phyloP scores from a whole-genome alignment of 2,888 invertebrate genomes.

The Eristalis tenax region DNA sequence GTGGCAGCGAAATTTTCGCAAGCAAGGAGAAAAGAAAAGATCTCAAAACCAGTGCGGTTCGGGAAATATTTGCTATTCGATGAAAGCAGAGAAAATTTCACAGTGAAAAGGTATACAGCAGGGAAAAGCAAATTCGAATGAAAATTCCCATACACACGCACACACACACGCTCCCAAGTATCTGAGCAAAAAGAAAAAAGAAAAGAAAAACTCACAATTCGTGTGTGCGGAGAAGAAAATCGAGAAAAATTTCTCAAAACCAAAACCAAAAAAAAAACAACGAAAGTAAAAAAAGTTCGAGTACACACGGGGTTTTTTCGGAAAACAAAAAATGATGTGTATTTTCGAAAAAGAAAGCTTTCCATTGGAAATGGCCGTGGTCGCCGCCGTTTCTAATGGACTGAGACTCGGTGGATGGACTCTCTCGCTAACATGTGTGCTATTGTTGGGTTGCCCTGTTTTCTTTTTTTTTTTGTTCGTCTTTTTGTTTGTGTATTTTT shows the following conservation, averaged over 20 bases:
- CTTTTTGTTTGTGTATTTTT: slow-evolving; percentile 13
- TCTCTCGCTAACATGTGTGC: slow-evolving; percentile 1
- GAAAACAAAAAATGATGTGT: slow-evolving; percentile 5
- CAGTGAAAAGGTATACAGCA: slow-evolving; percentile 66
- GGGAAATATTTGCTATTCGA: slow-evolving; percentile 1
- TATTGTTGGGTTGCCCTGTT: slow-evolving; percentile 46
- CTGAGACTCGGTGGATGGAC: background rate
- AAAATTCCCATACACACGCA: slow-evolving; percentile 54
- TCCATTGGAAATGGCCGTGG: slow-evolving; percentile 41
- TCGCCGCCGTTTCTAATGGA: slow-evolving; percentile 21
- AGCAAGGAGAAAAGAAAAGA: background rate
- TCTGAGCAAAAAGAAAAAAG: background rate
- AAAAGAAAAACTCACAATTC: background rate
- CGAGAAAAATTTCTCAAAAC: slow-evolving; percentile 38
- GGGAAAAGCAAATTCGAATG: slow-evolving; percentile 60
- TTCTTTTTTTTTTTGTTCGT: background rate
- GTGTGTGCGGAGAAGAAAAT: slow-evolving; percentile 33
- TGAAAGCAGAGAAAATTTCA: slow-evolving; percentile 24
- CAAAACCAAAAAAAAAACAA: slow-evolving; percentile 1
- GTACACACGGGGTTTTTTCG: slow-evolving; percentile 47
- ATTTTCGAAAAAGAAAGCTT: slow-evolving; percentile 52
- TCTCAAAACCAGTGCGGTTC: slow-evolving; percentile 22
- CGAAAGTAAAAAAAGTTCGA: slow-evolving; percentile 9
- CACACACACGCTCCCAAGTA: slow-evolving; percentile 2
- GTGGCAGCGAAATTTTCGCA: background rate